Base-by-base conservation (phyloP, 2,888 invertebrate genomes). In the Bugula neritina region DNA sequence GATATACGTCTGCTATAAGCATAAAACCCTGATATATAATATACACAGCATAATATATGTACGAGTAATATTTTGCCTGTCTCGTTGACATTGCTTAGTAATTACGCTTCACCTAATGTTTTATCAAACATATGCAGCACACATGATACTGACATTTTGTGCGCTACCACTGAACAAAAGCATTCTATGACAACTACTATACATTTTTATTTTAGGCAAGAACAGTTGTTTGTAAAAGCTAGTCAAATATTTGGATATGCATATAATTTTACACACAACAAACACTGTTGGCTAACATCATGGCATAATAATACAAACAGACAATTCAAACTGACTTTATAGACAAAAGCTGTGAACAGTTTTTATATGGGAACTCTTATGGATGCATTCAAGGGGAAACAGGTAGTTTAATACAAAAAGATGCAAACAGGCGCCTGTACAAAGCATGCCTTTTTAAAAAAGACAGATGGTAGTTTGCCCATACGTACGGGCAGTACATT, bases 221-320 rank as follows among this genome's bases (percentile, higher is more conserved):
- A 10, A 43, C 31, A 10, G 25, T 63, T 63, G 63, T 63, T 63
- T 63, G 63, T 63, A 31, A 63, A 63, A n/a, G 63, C 27, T 31
- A 63, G 63, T 43, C n/a, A 63, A 63, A 63, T 63, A 63, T 63
- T 63, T 63, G 34, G 13, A 13, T 17, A 63, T 31, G 63, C 31
- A 34, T 63, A 63, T 63, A 63, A 63, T 31, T 63, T 63, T 63
- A 31, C 63, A 29, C 27, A 31, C 17, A 31, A 63, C 63, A 63
- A 63, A 63, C 34, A 34, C 13, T 31, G 31, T 63, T 63, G 63
- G 63, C 63, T 63, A 63, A 63, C 31, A 63, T 5, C 17, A 34
- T 34, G 31, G 31, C 63, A 63, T 63, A 63, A 63, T 27, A 63
- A 29, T 63, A 25, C 10, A 63, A 31, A 3, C 31, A 63, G 31